Percentiles rank a stretch among this genome's conserved stretches.
These are phyloP conservation scores for Scolanthus callimorphus DNA, from an alignment of 92 coral and sea anemone genomes.

Conservation along the genomic window DNA sequence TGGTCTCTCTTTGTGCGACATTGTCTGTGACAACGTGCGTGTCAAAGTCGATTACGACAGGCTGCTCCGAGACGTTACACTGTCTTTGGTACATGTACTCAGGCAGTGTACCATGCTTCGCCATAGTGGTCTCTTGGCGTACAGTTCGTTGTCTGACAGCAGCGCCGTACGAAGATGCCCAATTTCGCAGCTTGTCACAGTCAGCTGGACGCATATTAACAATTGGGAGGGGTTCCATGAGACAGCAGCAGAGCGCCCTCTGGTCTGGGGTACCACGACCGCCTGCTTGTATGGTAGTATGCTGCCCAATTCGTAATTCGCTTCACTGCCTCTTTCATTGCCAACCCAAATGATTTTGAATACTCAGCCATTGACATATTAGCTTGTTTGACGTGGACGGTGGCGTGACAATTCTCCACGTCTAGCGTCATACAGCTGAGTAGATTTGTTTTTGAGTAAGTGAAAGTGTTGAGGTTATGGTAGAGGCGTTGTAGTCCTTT, in stretches of 20 bases:
- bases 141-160: too few species aligned
- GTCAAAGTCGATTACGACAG: slow-evolving; percentile 14
- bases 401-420: slow-evolving; percentile 34
- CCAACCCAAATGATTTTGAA: slow-evolving; percentile 32
- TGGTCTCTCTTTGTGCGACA: slow-evolving; percentile 22
- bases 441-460: slow-evolving; percentile 10
- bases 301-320: slow-evolving; percentile 20
- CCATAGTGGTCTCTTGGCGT: slow-evolving; percentile 62
- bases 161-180: slow-evolving; percentile 47
- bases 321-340: slow-evolving; percentile 22
- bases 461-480: slow-evolving; percentile 2
- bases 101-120: slow-evolving; percentile 59
- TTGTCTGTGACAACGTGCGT: slow-evolving; percentile 3
- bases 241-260: slow-evolving; percentile 19
- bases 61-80: slow-evolving; percentile 26
- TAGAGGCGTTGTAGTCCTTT: slow-evolving; percentile 25
- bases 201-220: slow-evolving; percentile 15
- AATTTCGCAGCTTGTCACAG: slow-evolving; percentile 26
- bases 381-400: slow-evolving; percentile 31
- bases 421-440: too few species aligned
- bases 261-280: slow-evolving; percentile 42
- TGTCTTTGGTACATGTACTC: slow-evolving; percentile 58
- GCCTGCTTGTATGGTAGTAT: slow-evolving; percentile 12
- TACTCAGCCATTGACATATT: slow-evolving; percentile 27
- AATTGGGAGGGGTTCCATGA: slow-evolving; percentile 5